These are phyloP conservation scores for Crypturellus tataupa DNA, from an alignment of 2,797 vertebrate genomes.

Conservation along the genomic window DNA sequence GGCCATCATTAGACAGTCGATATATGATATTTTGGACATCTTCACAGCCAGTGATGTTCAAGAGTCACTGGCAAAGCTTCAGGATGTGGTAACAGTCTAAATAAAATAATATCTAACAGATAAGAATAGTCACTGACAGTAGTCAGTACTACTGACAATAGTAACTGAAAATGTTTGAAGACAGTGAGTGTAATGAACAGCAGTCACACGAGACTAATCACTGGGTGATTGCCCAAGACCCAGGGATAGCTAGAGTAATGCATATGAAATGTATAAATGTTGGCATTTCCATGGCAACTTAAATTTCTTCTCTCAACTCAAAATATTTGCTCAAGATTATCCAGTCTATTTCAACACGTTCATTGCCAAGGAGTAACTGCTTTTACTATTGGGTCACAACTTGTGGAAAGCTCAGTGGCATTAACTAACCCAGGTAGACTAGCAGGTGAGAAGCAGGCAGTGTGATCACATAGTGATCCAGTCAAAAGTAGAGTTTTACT, in stretches of 20 bases:
- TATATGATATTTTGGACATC: background rate
- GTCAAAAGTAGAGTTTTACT: background rate
- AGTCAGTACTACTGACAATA: background rate
- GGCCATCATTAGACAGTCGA: background rate
- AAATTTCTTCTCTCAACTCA: background rate
- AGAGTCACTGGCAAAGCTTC: background rate
- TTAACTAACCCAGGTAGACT: background rate
- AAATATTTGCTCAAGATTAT: background rate
- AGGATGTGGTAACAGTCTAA: background rate
- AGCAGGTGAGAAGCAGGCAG: background rate
- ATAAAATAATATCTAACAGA: background rate
- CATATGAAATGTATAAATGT: background rate
- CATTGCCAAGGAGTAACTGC: background rate
- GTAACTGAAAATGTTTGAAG: background rate
- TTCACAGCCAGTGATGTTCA: background rate
- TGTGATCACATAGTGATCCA: background rate
- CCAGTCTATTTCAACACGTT: background rate
- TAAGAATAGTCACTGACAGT: background rate
- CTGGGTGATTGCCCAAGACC: background rate
- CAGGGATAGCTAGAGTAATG: background rate
- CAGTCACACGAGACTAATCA: background rate
- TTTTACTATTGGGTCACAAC: background rate
- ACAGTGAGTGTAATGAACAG: background rate
- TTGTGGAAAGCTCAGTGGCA: background rate
- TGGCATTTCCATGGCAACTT: background rate